Evolutionary conservation across 2,797 vertebrate genomes (phyloP).

Genomic region (Geotrypetes seraphini): DNA sequence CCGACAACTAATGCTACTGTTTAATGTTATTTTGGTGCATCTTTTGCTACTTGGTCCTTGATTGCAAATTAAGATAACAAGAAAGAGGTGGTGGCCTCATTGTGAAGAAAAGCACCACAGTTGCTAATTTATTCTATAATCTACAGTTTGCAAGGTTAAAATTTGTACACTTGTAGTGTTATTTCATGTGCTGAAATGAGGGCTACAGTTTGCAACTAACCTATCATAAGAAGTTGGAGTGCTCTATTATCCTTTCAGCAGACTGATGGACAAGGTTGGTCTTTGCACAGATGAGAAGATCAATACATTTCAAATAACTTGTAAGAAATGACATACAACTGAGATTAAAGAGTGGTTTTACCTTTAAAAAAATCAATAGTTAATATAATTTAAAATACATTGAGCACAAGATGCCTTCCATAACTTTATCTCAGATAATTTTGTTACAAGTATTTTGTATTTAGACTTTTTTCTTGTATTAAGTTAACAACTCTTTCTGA

Average conservation of each 20-base stretch:
- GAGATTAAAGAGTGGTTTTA: conserved; percentile 34
- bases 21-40: conserved; percentile 9
- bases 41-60: conserved; percentile 29
- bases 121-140: conserved; percentile 49
- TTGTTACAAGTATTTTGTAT: conserved; percentile 39
- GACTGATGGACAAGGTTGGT: conserved; percentile 43
- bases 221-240: conserved; percentile 50
- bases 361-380: conserved; percentile 45
- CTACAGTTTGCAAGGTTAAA: conserved; percentile 31
- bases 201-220: conserved; percentile 50
- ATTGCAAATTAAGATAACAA: conserved; percentile 40
- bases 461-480: too few relatives aligned
- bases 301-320: conserved; percentile 59
- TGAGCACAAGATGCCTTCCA: conserved; percentile 30
- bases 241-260: conserved; percentile 59
- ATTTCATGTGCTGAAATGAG: conserved; percentile 48
- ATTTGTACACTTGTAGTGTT: conserved; percentile 45
- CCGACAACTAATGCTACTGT: conserved; percentile 23
- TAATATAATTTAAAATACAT: conserved; percentile 46
- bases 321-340: conserved; percentile 43
- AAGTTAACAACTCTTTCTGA: too few relatives aligned
- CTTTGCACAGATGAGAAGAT: conserved; percentile 53
- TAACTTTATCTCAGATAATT: conserved; percentile 33
- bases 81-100: conserved; percentile 28
- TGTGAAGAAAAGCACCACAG: conserved; percentile 40